Evolutionary conservation across 35 echinoderm and acorn worm species (phyloP), one percentile per base, ranked within the genome.

Genomic region (Strongylocentrotus purpuratus): DNA sequence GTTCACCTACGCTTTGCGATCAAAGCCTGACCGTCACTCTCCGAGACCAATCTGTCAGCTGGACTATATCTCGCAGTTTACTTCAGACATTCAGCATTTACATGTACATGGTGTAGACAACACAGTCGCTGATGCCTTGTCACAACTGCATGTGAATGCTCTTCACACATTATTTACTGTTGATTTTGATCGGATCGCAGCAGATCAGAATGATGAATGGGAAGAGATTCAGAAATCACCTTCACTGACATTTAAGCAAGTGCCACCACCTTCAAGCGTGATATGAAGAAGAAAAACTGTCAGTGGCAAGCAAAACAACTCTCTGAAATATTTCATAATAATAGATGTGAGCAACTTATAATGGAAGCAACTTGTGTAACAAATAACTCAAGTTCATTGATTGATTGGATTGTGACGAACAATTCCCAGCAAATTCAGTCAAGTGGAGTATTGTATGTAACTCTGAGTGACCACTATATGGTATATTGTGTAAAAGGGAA

Each of bases 61-160:
- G 0, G 95, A 97, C 91, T 97, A 60, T 33, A 95, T 97, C 25
- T 95, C 95, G 4, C 95, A 97, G 58, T 97, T 89, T n/a, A 95
- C 96, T 4, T 94, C 96, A 4, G 96, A 95, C 94, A 97, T 97
- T 47, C 96, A 86, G 22, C 96, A 95, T 33, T 87, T 97, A 70
- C 13, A 95, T 33, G 94, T 97, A 70, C 13, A 31, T 13, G 91
- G 95, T 58, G 20, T 17, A 12, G 95, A 95, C 33, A 96, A 95
- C 48, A 86, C 95, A 13, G 94, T 96, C 2, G 96, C 94, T 22
- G 96, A 96, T 95, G 94, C 45, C 22, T 95, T 46, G 13, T 96
- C 96, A n/a, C 94, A 94, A 33, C 47, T 17, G 6, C 13, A 86
- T 95, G 86, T 91, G 50, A 70, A 85, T 59, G 48, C 71, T 60